A percentile compares a stretch with the other conserved stretches of the same genome.
Evolutionary conservation across 2,113 vertebrate species (phyloP).

Genomic region (Octodon degus): DNA sequence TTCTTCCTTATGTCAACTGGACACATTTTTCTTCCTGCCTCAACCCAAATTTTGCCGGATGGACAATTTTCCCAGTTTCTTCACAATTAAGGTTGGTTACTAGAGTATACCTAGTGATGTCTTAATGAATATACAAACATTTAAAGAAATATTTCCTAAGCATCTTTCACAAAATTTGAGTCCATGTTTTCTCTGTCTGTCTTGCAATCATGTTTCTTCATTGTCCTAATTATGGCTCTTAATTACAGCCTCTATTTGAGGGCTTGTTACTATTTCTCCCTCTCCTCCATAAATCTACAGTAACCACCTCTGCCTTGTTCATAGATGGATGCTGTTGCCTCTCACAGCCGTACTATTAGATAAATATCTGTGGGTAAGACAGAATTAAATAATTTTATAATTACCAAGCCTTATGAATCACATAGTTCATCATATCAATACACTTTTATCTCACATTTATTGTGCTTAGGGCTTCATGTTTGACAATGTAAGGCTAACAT

Average conservation of each 20-base stretch:
- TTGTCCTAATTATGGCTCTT: not conserved
- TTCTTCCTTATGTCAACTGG: not conserved
- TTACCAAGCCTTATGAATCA: not conserved
- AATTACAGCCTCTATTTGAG: not conserved
- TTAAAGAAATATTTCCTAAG: not conserved
- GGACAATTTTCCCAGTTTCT: not conserved
- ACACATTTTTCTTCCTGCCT: not conserved
- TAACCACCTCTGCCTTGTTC: not conserved
- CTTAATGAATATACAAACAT: not conserved
- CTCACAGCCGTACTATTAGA: not conserved
- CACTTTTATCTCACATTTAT: not conserved
- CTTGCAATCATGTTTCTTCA: not conserved
- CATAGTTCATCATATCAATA: not conserved
- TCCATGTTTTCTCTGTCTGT: not conserved
- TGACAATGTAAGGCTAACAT: not conserved
- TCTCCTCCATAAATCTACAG: not conserved
- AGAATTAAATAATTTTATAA: slow-evolving; percentile 21
- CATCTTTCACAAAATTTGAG: not conserved
- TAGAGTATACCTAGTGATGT: not conserved
- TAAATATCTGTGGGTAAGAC: not conserved
- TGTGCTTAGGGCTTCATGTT: not conserved
- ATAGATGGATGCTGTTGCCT: not conserved
- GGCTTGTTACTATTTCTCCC: not conserved
- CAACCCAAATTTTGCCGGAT: not conserved
- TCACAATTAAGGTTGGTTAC: not conserved